Conservation (phyloP, 2,888 invertebrate genomes). For the Leptothorax acervorum region DNA sequence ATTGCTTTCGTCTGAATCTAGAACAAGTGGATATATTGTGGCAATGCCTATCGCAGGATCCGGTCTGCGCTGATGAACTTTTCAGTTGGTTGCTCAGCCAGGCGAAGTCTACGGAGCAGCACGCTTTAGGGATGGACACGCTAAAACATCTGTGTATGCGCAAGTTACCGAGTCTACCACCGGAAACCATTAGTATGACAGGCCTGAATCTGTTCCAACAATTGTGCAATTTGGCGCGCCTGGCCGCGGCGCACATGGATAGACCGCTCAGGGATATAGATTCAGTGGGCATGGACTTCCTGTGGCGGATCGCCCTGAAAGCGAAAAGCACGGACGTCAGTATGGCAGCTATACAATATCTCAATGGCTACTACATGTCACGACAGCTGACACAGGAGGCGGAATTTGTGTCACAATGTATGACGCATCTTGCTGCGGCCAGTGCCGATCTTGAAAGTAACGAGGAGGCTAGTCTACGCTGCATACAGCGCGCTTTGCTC, state of each 20-base stretch:
- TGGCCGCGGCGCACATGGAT: constrained; percentile 90
- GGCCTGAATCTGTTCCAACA: constrained; percentile 96
- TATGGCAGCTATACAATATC: constrained; percentile 97
- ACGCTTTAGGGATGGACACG: constrained; percentile 95
- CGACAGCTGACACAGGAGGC: constrained; percentile 96
- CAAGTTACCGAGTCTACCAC: constrained; percentile 95
- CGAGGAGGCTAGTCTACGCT: constrained; percentile 93
- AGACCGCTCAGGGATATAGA: constrained; percentile 86
- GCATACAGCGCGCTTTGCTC: constrained; percentile 95
- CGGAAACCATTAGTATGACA: constrained; percentile 96
- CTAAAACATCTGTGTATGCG: constrained; percentile 94
- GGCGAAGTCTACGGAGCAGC: constrained; percentile 96
- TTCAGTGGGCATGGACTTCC: constrained; percentile 94
- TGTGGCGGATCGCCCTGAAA: constrained; percentile 97
- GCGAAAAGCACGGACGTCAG: constrained; percentile 97
- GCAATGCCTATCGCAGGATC: constrained; percentile 95
- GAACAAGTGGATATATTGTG: constrained; percentile 97
- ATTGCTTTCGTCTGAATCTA: constrained; percentile 93
- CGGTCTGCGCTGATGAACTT: constrained; percentile 95
- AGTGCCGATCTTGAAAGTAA: constrained; percentile 89
- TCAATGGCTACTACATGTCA: constrained; percentile 97
- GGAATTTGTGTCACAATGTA: constrained; percentile 97
- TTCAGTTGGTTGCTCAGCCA: constrained; percentile 97
- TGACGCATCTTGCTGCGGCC: constrained; percentile 95
- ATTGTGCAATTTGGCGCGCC: constrained; percentile 94